Evolutionary conservation across 2,113 vertebrate genomes (phyloP), one percentile per base, ranked within the genome.

Genomic region (Corythoichthys haematopterus): DNA sequence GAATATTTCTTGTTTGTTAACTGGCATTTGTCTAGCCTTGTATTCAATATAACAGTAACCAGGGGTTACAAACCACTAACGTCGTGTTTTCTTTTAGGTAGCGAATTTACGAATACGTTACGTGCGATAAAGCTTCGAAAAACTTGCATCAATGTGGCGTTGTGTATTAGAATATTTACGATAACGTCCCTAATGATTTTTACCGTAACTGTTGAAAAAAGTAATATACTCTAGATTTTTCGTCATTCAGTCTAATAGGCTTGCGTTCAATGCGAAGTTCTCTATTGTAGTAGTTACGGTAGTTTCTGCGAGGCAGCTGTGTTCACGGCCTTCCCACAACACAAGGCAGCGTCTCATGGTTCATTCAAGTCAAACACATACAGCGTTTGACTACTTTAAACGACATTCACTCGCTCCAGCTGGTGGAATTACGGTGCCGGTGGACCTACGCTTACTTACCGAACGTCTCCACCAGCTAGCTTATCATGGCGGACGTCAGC

Each of bases 401-500:
- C 77, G 76, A 70, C 16, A 67, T 77, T 46, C 58, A 71, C 69
- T 71, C 72, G 69, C 76, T 80, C 74, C 70, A 83, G 72, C 71
- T 48, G 67, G 71, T 68, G n/a, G 33, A 77, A 76, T 75, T 68
- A 47, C 76, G 64, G 82, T 68, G 79, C 78, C 59, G 59, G 78
- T 72, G 77, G 78, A 80, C 71, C 55, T 63, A 83, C 77, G 85
- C 70, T 81, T 56, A 81, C 68, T 69, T 56, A 66, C 63, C 71
- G 56, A 77, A 70, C 77, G 74, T 64, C 68, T 58, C 53, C 81
- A 68, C 66, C 65, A 80, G 70, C 48, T 43, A 65, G 33, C 66
- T 73, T 16, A 79, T 69, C 68, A 98, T 98, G 96, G 94, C 95
- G 90, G 95, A 98, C 79, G 90, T 94, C 77, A 93, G 94, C 64